Percentiles rank a stretch among this genome's conserved stretches.
Conservation (phyloP, 1,140 invertebrate genomes). For the Teleopsis dalmanni region DNA sequence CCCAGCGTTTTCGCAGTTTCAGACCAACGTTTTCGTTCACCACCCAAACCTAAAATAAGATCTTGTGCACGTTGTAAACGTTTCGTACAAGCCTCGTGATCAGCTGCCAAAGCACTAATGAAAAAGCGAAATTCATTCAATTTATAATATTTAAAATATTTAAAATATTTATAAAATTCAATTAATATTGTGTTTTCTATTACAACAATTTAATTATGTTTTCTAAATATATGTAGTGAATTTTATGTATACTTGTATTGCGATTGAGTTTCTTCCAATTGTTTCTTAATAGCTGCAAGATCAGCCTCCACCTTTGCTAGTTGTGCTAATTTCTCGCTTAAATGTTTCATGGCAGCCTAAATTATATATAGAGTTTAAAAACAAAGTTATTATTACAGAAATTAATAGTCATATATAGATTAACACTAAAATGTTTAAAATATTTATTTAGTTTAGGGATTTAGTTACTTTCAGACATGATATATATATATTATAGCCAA, state of each 20-base stretch:
- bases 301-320: slow-evolving; percentile 60
- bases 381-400: no score
- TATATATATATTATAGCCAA: no score
- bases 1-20: slow-evolving; percentile 67
- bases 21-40: slow-evolving; percentile 77
- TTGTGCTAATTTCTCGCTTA: slow-evolving; percentile 69
- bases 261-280: slow-evolving; percentile 53
- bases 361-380: no score
- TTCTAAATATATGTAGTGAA: no score
- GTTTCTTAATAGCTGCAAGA: slow-evolving; percentile 60
- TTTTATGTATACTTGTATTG: slow-evolving; percentile 44
- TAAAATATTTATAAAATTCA: no score
- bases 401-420: no score
- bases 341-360: slow-evolving; percentile 55
- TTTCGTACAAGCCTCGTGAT: slow-evolving; percentile 79
- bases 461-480: no score
- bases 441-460: no score
- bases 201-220: not conserved
- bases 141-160: no score
- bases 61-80: slow-evolving; percentile 90
- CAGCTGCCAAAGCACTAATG: slow-evolving; percentile 61
- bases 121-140: not conserved
- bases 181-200: not conserved
- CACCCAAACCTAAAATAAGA: slow-evolving; percentile 77
- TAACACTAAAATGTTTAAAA: no score